These are phyloP conservation scores for Drosophila sproati DNA, from an alignment of 1,140 invertebrate genomes.

Conservation along the genomic window DNA sequence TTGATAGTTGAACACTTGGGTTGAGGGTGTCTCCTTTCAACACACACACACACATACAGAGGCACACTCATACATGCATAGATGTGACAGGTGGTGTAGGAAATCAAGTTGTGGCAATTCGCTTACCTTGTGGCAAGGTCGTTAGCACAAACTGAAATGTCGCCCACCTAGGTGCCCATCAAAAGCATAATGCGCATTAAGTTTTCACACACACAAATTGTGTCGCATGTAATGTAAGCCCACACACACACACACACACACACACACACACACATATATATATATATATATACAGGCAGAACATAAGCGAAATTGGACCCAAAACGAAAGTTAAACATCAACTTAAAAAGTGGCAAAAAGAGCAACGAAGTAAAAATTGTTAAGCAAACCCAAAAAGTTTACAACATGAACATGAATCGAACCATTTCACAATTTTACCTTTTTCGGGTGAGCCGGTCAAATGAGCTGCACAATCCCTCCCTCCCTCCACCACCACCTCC, in stretches of 20 bases:
- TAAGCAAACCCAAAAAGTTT: constrained; percentile 24
- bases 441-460: too few species aligned
- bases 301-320: constrained; percentile 11
- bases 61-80: background rate
- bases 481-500: too few species aligned
- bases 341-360: constrained; percentile 40
- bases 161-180: background rate
- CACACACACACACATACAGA: constrained; percentile 1
- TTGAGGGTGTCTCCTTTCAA: background rate
- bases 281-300: background rate
- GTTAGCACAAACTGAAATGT: constrained; percentile 8
- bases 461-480: too few species aligned
- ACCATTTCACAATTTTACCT: constrained; percentile 1
- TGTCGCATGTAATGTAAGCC: constrained; percentile 4
- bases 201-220: constrained; percentile 18
- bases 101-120: background rate
- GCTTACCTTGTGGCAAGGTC: background rate
- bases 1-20: too few species aligned
- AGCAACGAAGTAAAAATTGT: constrained; percentile 27
- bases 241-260: constrained; percentile 5
- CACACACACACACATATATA: background rate
- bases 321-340: constrained; percentile 45
- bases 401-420: constrained; percentile 8
- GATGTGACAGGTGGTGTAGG: constrained; percentile 4
- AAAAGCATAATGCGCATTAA: constrained; percentile 37